Evolutionary conservation across 1,140 invertebrate species (phyloP), one percentile per base, ranked within the genome.

Genomic region (Zaprionus tsacasi): DNA sequence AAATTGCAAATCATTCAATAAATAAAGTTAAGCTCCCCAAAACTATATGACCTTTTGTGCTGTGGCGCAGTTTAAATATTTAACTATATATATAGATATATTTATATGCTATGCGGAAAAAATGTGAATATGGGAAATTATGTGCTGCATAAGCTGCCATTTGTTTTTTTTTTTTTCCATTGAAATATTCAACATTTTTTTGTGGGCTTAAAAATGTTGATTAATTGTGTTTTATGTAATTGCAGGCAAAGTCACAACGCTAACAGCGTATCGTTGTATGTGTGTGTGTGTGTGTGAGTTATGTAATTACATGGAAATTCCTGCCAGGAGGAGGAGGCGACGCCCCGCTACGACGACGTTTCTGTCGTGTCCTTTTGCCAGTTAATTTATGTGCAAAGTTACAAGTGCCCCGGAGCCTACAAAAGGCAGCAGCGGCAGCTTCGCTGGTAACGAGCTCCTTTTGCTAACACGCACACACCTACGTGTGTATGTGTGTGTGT

Each of bases 321-420:
- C 88, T 83, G 82, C 83, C 74, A 83, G 73, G 65, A 72, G 43
- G 72, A 56, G 12, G 11, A 38, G n/a, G 40, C 13, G 40, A 6
- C 40, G 17, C 21, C 21, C 21, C 21, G 21, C 21, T 21, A 21
- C 21, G 21, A 21, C 17, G 25, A 45, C 52, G 63, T 25, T 43
- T 21, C 36, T 65, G 50, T 33, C 13, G 74, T 83, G 83, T 71
- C 71, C 77, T 89, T 86, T 83, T 83, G 83, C 77, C 83, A 87
- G 83, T 87, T 87, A 87, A 87, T 89, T 87, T 87, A 87, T 87
- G 83, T 83, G 85, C 56, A 87, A 87, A 87, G 83, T 88, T 87
- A 89, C 83, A 87, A 87, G 83, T 87, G 83, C 83, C 85, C 85
- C 70, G 59, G 64, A 81, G 83, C 78, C 58, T 70, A 75, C 72